Base-by-base conservation (phyloP, 2,888 invertebrate species). In the Silvanus unidentatus region DNA sequence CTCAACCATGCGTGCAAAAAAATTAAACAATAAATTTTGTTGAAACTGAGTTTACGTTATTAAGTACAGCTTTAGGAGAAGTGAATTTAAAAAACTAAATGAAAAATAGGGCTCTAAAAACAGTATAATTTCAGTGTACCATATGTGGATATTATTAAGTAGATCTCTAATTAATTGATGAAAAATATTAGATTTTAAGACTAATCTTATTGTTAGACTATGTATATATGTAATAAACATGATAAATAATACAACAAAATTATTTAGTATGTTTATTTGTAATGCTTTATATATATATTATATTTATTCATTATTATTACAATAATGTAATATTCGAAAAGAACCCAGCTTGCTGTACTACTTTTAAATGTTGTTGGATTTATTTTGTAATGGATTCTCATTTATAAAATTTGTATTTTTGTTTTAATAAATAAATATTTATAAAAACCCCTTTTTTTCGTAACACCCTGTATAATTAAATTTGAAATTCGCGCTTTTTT, bases 121-220 rank as follows among this genome's bases (percentile, higher is more conserved):
- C 22, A 5, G 8, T 22, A 22, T 62, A 64, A 65, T 65, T 68
- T 70, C 68, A 64, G 66, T 71, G 70, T 71, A 71, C 64, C 64
- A 69, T 70, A 70, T 70, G 71, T 71, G 70, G 71, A 71, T 71
- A 71, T 69, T 32, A 66, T 63, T 63, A 22, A 32, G 65, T 69
- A 70, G 67, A 68, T 65, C 59, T 60, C 60, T 57, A 56, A 64
- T 62, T 62, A 60, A 58, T 57, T 53, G 50, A 50, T 5, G 22
- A 22, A 22, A 22, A 5, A 32, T 32, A 32, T 32, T 32, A 32
- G 32, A 32, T 46, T 43, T 53, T 54, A 54, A 57, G 54, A 53
- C 53, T 37, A 49, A 55, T 58, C 54, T 57, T 57, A 60, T 54
- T 58, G 55, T 55, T 61, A 58, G 58, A 54, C 51, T 32, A 37